phyloP scores from a whole-genome alignment of 1,140 invertebrate genomes.

The Plutomurus gul region DNA sequence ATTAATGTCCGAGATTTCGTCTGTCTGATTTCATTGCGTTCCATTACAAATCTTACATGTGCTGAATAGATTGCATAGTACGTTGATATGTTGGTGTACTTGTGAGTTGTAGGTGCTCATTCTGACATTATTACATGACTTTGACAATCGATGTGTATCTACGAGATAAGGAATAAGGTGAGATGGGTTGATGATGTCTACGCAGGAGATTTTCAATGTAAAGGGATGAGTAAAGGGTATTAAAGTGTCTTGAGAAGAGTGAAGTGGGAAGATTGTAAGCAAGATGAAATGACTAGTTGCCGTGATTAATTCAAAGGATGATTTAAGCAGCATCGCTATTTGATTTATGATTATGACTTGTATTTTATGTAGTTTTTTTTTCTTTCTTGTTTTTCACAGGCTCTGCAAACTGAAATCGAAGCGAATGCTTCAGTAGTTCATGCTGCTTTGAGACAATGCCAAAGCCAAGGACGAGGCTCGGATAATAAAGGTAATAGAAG shows the following conservation, averaged over 20 bases:
- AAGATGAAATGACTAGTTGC: constrained; percentile 18
- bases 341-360: constrained; percentile 27
- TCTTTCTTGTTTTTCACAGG: constrained; percentile 42
- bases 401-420: constrained; percentile 51
- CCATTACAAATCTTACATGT: too few species aligned
- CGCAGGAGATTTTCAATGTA: neutral
- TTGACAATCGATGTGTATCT: neutral
- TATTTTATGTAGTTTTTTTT: neutral
- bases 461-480: constrained; percentile 35
- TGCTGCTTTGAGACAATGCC: constrained; percentile 46
- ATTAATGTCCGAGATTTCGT: too few species aligned
- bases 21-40: too few species aligned
- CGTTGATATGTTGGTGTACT: too few species aligned
- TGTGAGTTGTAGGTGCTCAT: too few species aligned
- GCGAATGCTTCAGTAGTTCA: constrained; percentile 48
- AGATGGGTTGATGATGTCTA: neutral
- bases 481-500: constrained; percentile 37
- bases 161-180: neutral
- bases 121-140: too few species aligned
- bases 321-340: neutral
- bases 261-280: neutral
- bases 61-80: too few species aligned
- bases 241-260: neutral
- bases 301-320: constrained; percentile 17
- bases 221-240: neutral